Conservation (phyloP, 1,140 invertebrate genomes). For the Lasioglossum baleicum region DNA sequence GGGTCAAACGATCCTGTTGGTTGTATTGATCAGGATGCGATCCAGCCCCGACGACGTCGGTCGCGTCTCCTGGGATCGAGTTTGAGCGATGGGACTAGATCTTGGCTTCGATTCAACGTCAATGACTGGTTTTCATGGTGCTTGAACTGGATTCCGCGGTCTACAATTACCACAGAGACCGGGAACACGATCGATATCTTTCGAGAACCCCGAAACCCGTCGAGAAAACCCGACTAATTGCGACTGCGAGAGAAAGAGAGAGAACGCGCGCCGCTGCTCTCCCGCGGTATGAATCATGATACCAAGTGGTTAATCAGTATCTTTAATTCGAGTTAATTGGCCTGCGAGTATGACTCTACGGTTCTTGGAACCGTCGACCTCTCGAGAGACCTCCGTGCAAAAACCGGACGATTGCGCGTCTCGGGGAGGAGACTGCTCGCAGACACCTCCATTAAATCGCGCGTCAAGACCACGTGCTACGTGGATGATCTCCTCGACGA, state of each 20-base stretch:
- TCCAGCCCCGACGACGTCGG: neutral
- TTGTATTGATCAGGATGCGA: neutral
- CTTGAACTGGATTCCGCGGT: conserved; percentile 59
- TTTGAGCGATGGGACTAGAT: conserved; percentile 64
- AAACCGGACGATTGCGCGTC: neutral
- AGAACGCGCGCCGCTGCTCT: too few relatives aligned
- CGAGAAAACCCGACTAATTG: conserved; percentile 26
- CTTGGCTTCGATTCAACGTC: conserved; percentile 63
- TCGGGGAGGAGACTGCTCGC: too few relatives aligned
- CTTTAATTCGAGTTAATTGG: conserved; percentile 28
- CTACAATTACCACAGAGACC: neutral
- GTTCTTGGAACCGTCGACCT: neutral
- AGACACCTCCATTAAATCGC: too few relatives aligned
- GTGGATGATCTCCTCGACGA: too few relatives aligned
- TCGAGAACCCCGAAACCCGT: neutral
- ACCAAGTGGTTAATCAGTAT: conserved; percentile 24
- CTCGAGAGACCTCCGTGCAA: neutral
- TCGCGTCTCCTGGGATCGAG: conserved; percentile 40
- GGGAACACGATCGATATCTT: neutral
- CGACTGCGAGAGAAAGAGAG: too few relatives aligned
- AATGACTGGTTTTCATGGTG: conserved; percentile 63
- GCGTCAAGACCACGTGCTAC: too few relatives aligned
- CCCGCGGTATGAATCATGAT: conserved; percentile 20
- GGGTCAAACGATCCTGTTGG: conserved; percentile 28
- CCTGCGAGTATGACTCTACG: neutral